Evolutionary conservation across 2,113 vertebrate species (phyloP), one percentile per base, ranked within the genome.

Genomic region (Paramisgurnus dabryanus): DNA sequence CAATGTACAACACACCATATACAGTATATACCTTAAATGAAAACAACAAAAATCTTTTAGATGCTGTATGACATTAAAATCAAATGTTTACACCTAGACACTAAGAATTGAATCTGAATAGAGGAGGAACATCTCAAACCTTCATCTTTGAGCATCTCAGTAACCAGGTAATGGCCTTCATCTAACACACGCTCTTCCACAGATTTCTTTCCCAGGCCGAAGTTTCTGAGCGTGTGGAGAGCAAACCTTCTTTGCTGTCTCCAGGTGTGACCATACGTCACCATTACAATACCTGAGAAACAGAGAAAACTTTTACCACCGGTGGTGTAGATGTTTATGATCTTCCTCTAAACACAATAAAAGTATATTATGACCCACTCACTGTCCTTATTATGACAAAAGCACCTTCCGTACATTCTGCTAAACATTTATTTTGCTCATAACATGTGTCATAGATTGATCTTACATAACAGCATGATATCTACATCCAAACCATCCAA

Each of bases 161-260:
- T 50, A 0, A 76, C 43, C 17, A 86, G 69, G 53, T 57, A 82
- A 15, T 7, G 39, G 0, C 79, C 82, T 70, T 89, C 88, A 39
- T 88, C 85, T 0, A 11, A 66, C 67, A 89, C 81, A 7, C 81
- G 78, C 7, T 83, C 58, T 49, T 88, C 87, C 81, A 83, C n/a
- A 0, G 85, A 68, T 55, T 85, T 87, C 77, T 82, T 89, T 9
- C 88, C 87, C 11, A 89, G 60, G 11, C 88, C 85, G 18, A 86
- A 87, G 64, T 82, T 76, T 0, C 82, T 79, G 64, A 89, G 43
- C 0, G 82, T 83, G 63, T 72, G 55, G 5, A 86, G 77, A 8
- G 82, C 70, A 67, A 88, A 89, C 6, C 76, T 81, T 18, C 85
- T 84, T 79, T 86, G 87, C 49, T 87, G 82, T 45, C n/a, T 83